phyloP scores from a whole-genome alignment of 2,888 invertebrate species.

The Aporophyla lueneburgensis region DNA sequence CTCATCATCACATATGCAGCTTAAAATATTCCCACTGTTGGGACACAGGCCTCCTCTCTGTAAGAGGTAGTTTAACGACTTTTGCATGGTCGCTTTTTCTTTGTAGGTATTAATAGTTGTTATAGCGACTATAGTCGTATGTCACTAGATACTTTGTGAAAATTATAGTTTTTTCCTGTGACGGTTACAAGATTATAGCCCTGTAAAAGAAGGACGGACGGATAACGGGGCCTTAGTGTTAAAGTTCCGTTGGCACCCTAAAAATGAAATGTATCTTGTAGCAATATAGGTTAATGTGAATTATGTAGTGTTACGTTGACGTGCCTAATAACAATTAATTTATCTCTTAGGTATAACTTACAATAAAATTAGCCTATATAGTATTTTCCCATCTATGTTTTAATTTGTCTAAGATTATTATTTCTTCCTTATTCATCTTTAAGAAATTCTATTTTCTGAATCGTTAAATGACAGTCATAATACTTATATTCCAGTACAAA shows the following conservation, averaged over 20 bases:
- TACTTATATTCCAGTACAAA: conserved; percentile 1
- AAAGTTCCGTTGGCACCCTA: background rate
- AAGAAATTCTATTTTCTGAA: background rate
- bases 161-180: background rate
- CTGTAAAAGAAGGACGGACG: background rate
- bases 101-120: background rate
- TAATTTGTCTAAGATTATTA: too few species aligned
- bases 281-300: too few species aligned
- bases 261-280: too few species aligned
- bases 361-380: background rate
- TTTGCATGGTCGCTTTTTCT: too few species aligned
- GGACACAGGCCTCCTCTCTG: too few species aligned
- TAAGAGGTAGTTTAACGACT: too few species aligned
- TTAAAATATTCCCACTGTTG: too few species aligned
- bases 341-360: too few species aligned
- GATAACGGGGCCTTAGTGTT: background rate
- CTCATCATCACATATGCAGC: background rate
- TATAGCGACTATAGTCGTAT: background rate
- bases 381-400: background rate
- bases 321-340: background rate
- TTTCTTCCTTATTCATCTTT: background rate
- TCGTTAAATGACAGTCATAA: background rate
- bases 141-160: background rate
- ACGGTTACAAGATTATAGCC: background rate
- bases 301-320: background rate